Conservation (phyloP, 2,113 vertebrate genomes). For the Centropus bengalensis region DNA sequence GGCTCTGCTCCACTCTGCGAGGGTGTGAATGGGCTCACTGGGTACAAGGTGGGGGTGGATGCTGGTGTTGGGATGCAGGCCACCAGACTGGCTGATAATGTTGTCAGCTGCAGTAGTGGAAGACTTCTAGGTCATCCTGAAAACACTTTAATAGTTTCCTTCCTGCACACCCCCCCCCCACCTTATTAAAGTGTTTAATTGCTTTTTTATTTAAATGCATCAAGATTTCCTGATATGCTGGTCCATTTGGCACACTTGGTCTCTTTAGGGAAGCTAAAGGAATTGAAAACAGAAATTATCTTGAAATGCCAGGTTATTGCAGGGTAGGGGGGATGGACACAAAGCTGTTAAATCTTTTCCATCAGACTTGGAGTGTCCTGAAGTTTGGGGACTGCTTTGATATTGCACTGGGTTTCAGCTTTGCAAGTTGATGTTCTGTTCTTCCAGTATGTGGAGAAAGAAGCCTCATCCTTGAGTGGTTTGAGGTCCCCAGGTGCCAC, state of each 20-base stretch:
- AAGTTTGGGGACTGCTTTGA: not conserved
- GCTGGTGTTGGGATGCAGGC: rapidly evolving
- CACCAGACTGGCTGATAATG: not conserved
- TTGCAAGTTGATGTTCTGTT: not conserved
- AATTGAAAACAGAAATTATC: not conserved
- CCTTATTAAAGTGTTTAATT: slow-evolving; percentile 17
- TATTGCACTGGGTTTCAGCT: not conserved
- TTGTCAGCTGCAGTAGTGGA: rapidly evolving
- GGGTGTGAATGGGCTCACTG: too few species aligned
- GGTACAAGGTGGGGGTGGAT: not conserved
- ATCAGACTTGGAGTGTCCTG: rapidly evolving
- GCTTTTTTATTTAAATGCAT: not conserved
- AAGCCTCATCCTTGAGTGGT: not conserved
- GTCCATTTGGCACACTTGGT: not conserved
- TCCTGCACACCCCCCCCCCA: not conserved
- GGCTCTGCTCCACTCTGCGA: not conserved
- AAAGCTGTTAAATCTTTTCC: not conserved
- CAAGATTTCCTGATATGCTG: not conserved
- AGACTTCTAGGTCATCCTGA: not conserved
- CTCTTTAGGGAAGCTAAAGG: not conserved
- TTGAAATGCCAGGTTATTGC: not conserved
- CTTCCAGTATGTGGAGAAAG: not conserved
- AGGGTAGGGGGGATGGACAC: rapidly evolving
- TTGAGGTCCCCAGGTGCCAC: rapidly evolving
- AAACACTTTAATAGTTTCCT: not conserved